Percentiles rank a stretch among this genome's conserved stretches.
Evolutionary conservation across 2,888 invertebrate genomes (phyloP).

Genomic region (Mermis nigrescens): DNA sequence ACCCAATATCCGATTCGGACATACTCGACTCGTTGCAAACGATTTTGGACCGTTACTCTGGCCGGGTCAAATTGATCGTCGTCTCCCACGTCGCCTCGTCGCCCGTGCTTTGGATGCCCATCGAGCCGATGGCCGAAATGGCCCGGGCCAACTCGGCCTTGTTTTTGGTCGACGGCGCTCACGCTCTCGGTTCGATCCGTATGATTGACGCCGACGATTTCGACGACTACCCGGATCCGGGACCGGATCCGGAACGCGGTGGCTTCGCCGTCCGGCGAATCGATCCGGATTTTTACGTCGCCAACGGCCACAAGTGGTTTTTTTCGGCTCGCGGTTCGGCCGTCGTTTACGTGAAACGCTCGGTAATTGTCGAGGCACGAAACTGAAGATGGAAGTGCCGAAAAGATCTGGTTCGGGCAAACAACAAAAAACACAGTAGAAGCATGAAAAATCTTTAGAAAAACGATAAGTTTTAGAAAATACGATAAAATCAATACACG

Average conservation of each 20-base stretch:
- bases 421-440: too few relatives aligned
- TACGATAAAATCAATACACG: too few relatives aligned
- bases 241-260: too few relatives aligned
- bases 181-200: neutral
- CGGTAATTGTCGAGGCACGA: too few relatives aligned
- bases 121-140: neutral
- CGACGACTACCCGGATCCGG: too few relatives aligned
- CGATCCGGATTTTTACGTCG: neutral
- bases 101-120: neutral
- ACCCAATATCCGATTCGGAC: neutral
- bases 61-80: neutral
- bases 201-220: neutral
- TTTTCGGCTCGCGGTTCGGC: neutral
- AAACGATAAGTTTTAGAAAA: too few relatives aligned
- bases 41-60: neutral
- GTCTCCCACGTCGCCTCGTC: neutral
- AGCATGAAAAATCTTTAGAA: too few relatives aligned
- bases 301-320: slow-evolving; percentile 1
- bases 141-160: neutral
- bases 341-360: neutral
- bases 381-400: too few relatives aligned
- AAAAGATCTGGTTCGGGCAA: too few relatives aligned
- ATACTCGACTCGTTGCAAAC: neutral
- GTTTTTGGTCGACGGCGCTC: neutral
- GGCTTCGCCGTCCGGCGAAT: too few relatives aligned